Conservation (phyloP, 2,888 invertebrate species). For the Parnassius apollo region DNA sequence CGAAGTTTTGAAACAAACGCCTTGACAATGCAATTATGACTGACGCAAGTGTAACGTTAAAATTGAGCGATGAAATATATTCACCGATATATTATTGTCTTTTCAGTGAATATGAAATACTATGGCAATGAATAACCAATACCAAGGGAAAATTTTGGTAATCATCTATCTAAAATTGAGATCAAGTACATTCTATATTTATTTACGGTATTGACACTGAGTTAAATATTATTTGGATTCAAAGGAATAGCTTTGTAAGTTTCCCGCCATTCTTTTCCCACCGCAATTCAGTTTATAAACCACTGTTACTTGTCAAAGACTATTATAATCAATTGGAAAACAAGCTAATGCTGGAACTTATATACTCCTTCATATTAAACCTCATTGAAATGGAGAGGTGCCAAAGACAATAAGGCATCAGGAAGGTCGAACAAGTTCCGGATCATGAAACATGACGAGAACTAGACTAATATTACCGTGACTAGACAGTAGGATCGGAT, state of each 20-base stretch:
- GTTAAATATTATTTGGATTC: no score
- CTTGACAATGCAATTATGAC: not conserved
- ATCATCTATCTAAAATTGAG: not conserved
- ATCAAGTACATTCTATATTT: not conserved
- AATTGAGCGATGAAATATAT: slow-evolving; percentile 4
- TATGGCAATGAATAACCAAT: slow-evolving; percentile 8
- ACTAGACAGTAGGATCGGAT: no score
- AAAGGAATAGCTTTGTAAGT: no score
- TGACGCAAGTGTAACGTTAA: slow-evolving; percentile 1
- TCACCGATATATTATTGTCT: slow-evolving; percentile 10
- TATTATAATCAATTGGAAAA: not conserved
- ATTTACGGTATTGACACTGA: not conserved
- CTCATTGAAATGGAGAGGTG: not conserved
- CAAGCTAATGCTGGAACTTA: not conserved
- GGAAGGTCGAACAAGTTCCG: not conserved
- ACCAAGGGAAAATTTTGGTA: slow-evolving; percentile 1
- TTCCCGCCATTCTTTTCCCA: no score
- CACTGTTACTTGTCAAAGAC: no score
- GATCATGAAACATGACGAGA: not conserved
- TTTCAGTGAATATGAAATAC: slow-evolving; percentile 12
- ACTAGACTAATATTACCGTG: no score
- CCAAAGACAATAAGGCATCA: not conserved
- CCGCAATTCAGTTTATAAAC: no score
- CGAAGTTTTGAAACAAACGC: not conserved
- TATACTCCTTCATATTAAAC: not conserved